Evolutionary conservation across 1,140 invertebrate genomes (phyloP), one percentile per base, ranked within the genome.

Genomic region (Drosophila miranda): DNA sequence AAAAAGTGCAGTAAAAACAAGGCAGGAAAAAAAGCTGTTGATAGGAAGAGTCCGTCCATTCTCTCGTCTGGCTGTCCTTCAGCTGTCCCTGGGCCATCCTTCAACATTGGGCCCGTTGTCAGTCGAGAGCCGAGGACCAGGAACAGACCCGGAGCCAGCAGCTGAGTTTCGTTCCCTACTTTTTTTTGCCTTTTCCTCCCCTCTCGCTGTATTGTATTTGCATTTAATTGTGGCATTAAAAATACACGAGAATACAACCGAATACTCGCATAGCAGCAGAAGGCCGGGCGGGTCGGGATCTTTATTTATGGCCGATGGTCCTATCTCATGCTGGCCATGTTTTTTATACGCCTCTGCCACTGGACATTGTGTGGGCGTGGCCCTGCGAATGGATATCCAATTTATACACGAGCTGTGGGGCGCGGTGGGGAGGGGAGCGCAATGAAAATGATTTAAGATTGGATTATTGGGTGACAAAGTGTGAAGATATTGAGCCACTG

Each of bases 171-270:
- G 52, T 54, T 38, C 11, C 34, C 34, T 2, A 30, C 66, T 58
- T 75, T 67, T 67, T 63, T 68, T 71, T 30, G 28, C 7, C 1
- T 30, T 8, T 8, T 5, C 34, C 34, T 8, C 0, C 34, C 13
- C 34, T 48, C 69, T 76, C 54, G 52, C 44, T 34, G 34, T 51
- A 60, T 80, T 67, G 55, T 84, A 84, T 84, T 86, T 84, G 80
- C 80, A 84, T 84, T 86, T 84, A 84, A 84, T 86, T 86, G 81
- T 81, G 62, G 80, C 78, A 84, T 86, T 86, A 76, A 84, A 84
- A 84, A 86, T 86, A 84, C 68, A 74, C 72, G 61, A 67, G 60
- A 75, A 80, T 58, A 43, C 62, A 38, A 16, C 26, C 34, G 3
- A 41, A 30, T 38, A 26, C 34, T 38, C 34, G 34, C 11, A 34